A percentile compares a stretch with the other conserved stretches of the same genome.
phyloP scores from a whole-genome alignment of 2,888 invertebrate genomes.

The Drosophila emarginata region DNA sequence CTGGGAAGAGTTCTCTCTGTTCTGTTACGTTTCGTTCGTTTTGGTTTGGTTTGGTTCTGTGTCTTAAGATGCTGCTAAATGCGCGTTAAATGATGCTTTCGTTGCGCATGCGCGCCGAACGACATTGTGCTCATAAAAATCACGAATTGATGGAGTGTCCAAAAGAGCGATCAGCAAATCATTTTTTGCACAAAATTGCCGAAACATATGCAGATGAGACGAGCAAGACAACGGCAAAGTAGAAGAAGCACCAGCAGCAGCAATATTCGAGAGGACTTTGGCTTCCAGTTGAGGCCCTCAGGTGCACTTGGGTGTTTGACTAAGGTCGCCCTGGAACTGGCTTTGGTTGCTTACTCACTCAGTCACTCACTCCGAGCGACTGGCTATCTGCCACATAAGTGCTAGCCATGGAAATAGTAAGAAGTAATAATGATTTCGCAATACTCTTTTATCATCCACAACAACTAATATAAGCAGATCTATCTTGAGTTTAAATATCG shows the following conservation, averaged over 20 bases:
- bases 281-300: constrained; percentile 60
- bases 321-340: constrained; percentile 30
- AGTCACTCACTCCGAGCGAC: constrained; percentile 7
- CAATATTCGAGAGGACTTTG: constrained; percentile 19
- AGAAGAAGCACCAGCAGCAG: constrained; percentile 29
- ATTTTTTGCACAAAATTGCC: constrained; percentile 78
- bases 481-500: no score
- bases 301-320: constrained; percentile 60
- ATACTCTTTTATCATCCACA: neutral
- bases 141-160: constrained; percentile 82
- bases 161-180: constrained; percentile 80
- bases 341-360: constrained; percentile 9
- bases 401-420: constrained; percentile 30
- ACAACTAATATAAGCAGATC: no score
- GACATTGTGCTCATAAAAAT: constrained; percentile 81
- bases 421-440: neutral
- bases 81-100: constrained; percentile 79
- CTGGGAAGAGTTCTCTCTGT: neutral
- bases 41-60: constrained; percentile 1
- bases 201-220: constrained; percentile 75
- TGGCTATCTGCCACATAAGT: constrained; percentile 37
- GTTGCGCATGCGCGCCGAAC: constrained; percentile 68
- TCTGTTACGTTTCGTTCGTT: constrained; percentile 24
- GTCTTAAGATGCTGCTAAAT: constrained; percentile 64
- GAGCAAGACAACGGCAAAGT: constrained; percentile 38